Percentiles rank a stretch among this genome's conserved stretches.
phyloP scores from a whole-genome alignment of 2,113 vertebrate species.

The Colinus virginianus region DNA sequence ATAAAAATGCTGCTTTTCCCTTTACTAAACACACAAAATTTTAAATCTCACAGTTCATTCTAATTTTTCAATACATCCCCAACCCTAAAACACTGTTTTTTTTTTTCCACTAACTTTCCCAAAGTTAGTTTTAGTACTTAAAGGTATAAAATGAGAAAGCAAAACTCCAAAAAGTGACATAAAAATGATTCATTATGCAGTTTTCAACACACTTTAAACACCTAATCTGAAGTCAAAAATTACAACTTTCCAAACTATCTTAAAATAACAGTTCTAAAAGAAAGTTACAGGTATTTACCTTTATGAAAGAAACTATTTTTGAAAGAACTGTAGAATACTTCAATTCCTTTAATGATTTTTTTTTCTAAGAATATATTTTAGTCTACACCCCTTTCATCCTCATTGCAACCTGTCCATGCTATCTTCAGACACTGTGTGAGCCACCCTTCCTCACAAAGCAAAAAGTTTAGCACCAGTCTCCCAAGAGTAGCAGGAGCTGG shows the following conservation, averaged over 20 bases:
- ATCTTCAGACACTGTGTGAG: not conserved
- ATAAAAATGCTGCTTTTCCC: not conserved
- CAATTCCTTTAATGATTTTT: not conserved
- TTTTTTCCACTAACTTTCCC: not conserved
- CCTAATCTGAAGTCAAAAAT: not conserved
- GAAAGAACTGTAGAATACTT: not conserved
- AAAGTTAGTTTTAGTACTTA: not conserved
- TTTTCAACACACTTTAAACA: not conserved
- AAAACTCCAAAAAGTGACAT: not conserved
- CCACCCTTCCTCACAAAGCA: rapidly evolving
- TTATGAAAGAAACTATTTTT: not conserved
- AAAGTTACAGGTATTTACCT: not conserved
- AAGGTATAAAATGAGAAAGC: not conserved
- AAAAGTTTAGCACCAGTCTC: not conserved
- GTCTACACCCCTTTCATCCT: not conserved
- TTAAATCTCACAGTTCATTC: not conserved
- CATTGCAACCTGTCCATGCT: not conserved
- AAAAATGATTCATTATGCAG: not conserved
- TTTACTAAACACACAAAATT: not conserved
- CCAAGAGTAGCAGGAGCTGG: not conserved
- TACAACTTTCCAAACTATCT: not conserved
- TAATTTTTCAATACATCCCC: not conserved
- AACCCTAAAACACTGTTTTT: not conserved
- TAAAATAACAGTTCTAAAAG: not conserved
- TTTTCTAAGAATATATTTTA: not conserved